phyloP scores from a whole-genome alignment of 2,797 vertebrate species.

The Catostomus latipinnis region DNA sequence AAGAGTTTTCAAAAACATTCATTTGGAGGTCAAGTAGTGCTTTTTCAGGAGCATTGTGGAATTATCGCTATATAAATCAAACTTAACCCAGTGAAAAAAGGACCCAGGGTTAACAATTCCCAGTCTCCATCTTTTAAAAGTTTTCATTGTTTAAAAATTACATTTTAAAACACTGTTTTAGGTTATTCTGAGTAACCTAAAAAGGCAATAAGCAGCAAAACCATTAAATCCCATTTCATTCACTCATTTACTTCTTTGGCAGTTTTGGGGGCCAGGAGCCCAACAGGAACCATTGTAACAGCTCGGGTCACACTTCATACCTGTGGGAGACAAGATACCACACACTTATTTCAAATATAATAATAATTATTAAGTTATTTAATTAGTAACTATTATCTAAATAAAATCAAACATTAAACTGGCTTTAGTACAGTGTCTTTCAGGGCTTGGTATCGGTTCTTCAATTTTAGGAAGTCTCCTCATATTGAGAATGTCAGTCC shows the following conservation, averaged over 20 bases:
- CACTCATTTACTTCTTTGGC: constrained; percentile 88
- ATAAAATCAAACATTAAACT: no score
- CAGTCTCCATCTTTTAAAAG: no score
- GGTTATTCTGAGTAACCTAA: background rate
- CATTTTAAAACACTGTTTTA: background rate
- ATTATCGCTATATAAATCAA: background rate
- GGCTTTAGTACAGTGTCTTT: constrained; percentile 74
- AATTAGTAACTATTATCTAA: constrained; percentile 3
- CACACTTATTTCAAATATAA: background rate
- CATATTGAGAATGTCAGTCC: constrained; percentile 86
- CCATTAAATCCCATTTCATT: no score
- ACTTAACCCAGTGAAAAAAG: no score
- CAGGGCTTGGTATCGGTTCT: constrained; percentile 31
- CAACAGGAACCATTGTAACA: constrained; percentile 91
- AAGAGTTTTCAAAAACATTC: constrained; percentile 4
- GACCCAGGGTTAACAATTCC: no score
- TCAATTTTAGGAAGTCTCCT: constrained; percentile 67
- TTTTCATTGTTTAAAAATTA: no score
- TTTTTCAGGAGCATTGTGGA: background rate
- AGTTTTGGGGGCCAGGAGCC: constrained; percentile 86
- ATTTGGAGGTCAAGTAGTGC: constrained; percentile 8
- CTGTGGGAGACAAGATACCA: constrained; percentile 68
- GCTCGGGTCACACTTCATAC: constrained; percentile 82
- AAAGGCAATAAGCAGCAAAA: background rate
- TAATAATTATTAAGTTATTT: background rate